Conservation (phyloP, 2,888 invertebrate species). For the Odontocerum albicorne region DNA sequence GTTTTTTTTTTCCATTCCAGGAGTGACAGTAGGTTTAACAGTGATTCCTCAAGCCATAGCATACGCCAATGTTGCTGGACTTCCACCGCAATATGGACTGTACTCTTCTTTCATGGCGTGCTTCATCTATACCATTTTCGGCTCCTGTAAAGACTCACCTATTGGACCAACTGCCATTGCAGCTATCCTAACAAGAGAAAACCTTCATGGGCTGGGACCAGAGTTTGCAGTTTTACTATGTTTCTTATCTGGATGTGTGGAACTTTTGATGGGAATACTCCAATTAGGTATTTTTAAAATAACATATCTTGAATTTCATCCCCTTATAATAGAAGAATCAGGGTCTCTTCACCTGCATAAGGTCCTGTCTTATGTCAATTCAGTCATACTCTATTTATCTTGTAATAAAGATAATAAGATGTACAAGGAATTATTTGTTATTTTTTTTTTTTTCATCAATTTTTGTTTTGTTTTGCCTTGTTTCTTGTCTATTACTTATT, state of each 20-base stretch:
- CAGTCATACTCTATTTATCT: too few relatives aligned
- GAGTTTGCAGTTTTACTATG: slow-evolving; percentile 73
- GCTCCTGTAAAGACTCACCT: slow-evolving; percentile 76
- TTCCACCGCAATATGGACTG: slow-evolving; percentile 78
- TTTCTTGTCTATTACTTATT: too few relatives aligned
- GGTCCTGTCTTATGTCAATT: too few relatives aligned
- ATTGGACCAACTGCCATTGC: slow-evolving; percentile 87
- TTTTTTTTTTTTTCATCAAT: too few relatives aligned
- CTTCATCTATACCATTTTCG: slow-evolving; percentile 87
- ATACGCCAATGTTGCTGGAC: slow-evolving; percentile 78
- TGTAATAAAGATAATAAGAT: too few relatives aligned
- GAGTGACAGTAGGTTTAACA: slow-evolving; percentile 71
- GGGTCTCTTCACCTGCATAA: too few relatives aligned
- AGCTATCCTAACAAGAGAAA: slow-evolving; percentile 76
- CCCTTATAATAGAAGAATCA: too few relatives aligned
- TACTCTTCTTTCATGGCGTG: slow-evolving; percentile 95
- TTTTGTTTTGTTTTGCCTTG: too few relatives aligned
- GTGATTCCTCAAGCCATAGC: slow-evolving; percentile 85
- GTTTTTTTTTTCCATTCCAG: slow-evolving; percentile 42
- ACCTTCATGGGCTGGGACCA: slow-evolving; percentile 68
- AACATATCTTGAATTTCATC: too few relatives aligned
- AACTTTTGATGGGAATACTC: slow-evolving; percentile 70
- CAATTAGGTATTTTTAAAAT: slow-evolving; percentile 77
- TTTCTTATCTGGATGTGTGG: slow-evolving; percentile 71
- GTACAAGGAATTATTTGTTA: too few relatives aligned